Evolutionary conservation across 2,113 vertebrate genomes (phyloP).

Genomic region (Aplodontia rufa): DNA sequence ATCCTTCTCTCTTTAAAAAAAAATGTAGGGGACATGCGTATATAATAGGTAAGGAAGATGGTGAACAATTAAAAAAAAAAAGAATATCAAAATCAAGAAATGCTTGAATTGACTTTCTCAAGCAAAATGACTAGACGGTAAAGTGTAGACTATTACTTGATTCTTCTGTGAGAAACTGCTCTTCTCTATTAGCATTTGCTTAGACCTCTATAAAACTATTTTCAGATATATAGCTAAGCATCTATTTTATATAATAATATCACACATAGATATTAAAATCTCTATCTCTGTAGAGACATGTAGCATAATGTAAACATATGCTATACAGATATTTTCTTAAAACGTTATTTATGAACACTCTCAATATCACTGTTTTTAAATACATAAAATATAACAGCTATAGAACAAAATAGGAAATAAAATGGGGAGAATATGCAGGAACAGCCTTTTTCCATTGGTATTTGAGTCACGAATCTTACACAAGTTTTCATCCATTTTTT

Average conservation of each 20-base stretch:
- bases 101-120: neutral
- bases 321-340: neutral
- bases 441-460: neutral
- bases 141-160: neutral
- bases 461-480: neutral
- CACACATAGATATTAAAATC: neutral
- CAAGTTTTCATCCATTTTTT: neutral
- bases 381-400: neutral
- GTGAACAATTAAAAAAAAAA: neutral
- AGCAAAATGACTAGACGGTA: neutral
- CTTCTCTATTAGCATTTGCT: neutral
- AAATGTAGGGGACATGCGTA: no score
- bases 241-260: neutral
- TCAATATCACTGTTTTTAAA: neutral
- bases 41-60: no score
- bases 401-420: no score
- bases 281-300: neutral
- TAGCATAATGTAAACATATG: neutral
- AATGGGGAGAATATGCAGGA: no score
- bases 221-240: neutral
- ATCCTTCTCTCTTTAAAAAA: no score
- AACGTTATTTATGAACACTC: neutral
- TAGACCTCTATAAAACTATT: neutral
- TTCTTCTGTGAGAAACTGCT: neutral
- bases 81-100: neutral